Conservation (phyloP, 1,140 invertebrate genomes). For the Cheumatopsyche charites region DNA sequence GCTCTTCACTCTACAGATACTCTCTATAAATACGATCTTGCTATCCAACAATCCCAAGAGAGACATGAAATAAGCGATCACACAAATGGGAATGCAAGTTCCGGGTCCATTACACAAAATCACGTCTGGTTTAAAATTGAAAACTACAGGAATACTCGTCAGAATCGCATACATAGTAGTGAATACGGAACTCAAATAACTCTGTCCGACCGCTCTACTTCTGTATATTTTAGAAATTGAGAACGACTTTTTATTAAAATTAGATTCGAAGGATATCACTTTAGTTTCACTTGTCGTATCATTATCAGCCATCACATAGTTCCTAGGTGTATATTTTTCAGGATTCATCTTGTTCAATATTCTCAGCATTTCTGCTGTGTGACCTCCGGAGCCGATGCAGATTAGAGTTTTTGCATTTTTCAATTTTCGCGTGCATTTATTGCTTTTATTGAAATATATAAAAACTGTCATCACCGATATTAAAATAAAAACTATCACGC, state of each 20-base stretch:
- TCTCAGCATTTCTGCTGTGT: constrained; percentile 88
- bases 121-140: constrained; percentile 74
- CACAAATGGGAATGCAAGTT: constrained; percentile 89
- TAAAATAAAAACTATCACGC: neutral
- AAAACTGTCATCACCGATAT: neutral
- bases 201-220: constrained; percentile 87
- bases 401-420: constrained; percentile 53
- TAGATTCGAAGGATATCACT: constrained; percentile 63
- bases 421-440: constrained; percentile 25
- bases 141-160: constrained; percentile 72
- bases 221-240: constrained; percentile 73
- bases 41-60: constrained; percentile 69
- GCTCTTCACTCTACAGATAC: constrained; percentile 88
- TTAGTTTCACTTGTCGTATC: constrained; percentile 78
- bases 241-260: constrained; percentile 57
- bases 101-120: constrained; percentile 94
- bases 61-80: constrained; percentile 72
- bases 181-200: constrained; percentile 78
- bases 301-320: constrained; percentile 80
- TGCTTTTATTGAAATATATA: no score
- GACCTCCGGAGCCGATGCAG: constrained; percentile 67
- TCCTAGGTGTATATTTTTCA: constrained; percentile 68
- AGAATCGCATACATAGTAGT: constrained; percentile 77
- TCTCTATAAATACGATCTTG: constrained; percentile 91
- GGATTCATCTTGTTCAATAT: constrained; percentile 68